phyloP scores from a whole-genome alignment of 2,888 invertebrate genomes.

The Plagodis dolabraria region DNA sequence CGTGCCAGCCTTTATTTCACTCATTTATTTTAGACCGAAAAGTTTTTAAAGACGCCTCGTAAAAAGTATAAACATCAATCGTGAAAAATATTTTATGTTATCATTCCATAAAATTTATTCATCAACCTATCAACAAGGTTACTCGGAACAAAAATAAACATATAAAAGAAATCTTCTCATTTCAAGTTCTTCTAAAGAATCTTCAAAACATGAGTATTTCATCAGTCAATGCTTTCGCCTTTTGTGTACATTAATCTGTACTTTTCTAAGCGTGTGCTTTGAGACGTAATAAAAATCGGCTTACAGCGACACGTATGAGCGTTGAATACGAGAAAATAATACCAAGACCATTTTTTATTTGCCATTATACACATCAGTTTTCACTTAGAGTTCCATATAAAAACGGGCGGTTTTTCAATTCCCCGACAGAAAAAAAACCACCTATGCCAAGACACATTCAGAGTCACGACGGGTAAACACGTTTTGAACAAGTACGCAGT shows the following conservation, averaged over 20 bases:
- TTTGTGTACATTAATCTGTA: slow-evolving; percentile 67
- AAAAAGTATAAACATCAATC: too few relatives aligned
- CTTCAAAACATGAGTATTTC: slow-evolving; percentile 45
- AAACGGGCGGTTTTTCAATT: slow-evolving; percentile 49
- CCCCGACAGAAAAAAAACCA: slow-evolving; percentile 49
- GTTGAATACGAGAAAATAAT: slow-evolving; percentile 59
- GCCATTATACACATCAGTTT: slow-evolving; percentile 32
- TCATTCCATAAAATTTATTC: too few relatives aligned
- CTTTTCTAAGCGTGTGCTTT: slow-evolving; percentile 64
- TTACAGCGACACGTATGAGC: slow-evolving; percentile 68
- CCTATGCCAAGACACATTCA: slow-evolving; percentile 57
- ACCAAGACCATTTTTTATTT: slow-evolving; percentile 44
- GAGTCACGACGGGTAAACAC: slow-evolving; percentile 65
- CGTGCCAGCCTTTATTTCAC: too few relatives aligned
- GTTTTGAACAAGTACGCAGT: slow-evolving; percentile 67
- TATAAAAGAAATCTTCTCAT: slow-evolving; percentile 27
- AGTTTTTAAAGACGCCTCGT: too few relatives aligned
- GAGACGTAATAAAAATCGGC: slow-evolving; percentile 80
- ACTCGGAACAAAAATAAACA: slow-evolving; percentile 18
- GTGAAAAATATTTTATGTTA: too few relatives aligned
- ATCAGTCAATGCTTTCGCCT: slow-evolving; percentile 56
- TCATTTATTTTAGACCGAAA: too few relatives aligned
- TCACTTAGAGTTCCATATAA: slow-evolving; percentile 40
- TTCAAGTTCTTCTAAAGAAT: slow-evolving; percentile 37
- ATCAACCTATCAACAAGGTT: slow-evolving; percentile 1